Percentiles rank a stretch among this genome's conserved stretches.
Evolutionary conservation across 2,888 invertebrate species (phyloP).

Genomic region (Cheiracanthium punctorium): DNA sequence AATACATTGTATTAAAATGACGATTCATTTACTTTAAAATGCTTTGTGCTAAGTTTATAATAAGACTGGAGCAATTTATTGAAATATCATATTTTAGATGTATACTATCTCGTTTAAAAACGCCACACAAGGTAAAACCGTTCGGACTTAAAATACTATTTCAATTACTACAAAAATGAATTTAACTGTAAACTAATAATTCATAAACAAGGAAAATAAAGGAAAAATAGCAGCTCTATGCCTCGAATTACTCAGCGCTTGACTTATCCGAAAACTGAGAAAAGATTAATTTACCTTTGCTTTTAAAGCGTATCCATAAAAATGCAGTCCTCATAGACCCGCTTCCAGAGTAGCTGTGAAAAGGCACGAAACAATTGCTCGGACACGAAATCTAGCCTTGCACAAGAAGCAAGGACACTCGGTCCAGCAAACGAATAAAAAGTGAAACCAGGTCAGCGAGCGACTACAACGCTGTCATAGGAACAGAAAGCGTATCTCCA

Average conservation of each 20-base stretch:
- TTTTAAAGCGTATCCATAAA: slow-evolving; percentile 34
- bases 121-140: no score
- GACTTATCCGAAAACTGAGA: neutral
- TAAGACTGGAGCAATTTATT: no score
- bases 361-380: slow-evolving; percentile 12
- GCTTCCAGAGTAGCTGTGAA: neutral
- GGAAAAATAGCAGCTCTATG: no score
- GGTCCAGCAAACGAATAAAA: slow-evolving; percentile 29
- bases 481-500: slow-evolving; percentile 45
- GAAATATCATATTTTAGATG: no score
- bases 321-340: neutral
- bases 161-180: no score
- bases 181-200: no score
- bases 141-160: no score
- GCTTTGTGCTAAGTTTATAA: no score
- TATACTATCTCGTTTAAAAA: no score
- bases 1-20: no score
- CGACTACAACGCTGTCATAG: slow-evolving; percentile 51
- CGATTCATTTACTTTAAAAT: no score
- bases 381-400: slow-evolving; percentile 9
- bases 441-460: slow-evolving; percentile 61
- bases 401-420: slow-evolving; percentile 43
- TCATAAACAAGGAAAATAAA: no score
- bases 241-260: neutral
- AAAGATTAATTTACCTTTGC: slow-evolving; percentile 18